Base-by-base conservation (phyloP, 1,140 invertebrate species). In the Caenorhabditis remanei region DNA sequence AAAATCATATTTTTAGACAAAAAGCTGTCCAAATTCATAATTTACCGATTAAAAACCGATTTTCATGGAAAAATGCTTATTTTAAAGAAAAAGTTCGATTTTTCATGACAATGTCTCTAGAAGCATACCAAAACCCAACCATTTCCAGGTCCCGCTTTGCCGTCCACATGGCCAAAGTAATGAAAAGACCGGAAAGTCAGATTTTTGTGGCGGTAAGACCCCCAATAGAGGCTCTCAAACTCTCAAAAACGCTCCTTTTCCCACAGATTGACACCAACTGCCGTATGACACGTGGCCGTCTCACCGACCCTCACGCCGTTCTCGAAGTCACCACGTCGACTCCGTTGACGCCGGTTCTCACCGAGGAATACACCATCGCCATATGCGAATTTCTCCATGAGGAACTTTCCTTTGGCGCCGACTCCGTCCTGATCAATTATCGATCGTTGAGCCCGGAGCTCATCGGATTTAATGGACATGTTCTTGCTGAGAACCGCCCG, bases 111-210 rank as follows among this genome's bases (percentile, higher is more conserved):
- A n/a, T n/a, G n/a, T n/a, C n/a, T n/a, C n/a, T n/a, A n/a, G n/a
- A n/a, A 32, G 32, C 32, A 32, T 32, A 32, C 32, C 2, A 32
- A 32, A 32, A 32, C 32, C 32, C 32, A n/a, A n/a, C 32, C 32
- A 32, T 50, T 50, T 79, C 24, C 43, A 79, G 71, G 71, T 79
- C 46, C 46, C 43, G 71, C 13, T 46, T 79, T 9, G 71, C 71
- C 21, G n/a, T 79, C 8, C 71, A 79, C 21, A 79, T 79, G 71
- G 71, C 71, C 11, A 79, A 79, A 79, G 71, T 79, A 19, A 79
- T 79, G 71, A 6, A 79, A 32, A 46, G 71, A 21, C 71, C 71
- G 4, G 71, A 79, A 24, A 79, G 71, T n/a, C 71, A 79, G 46
- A 79, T 79, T 32, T 79, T 79, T n/a, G 46, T 79, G 9, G 9